These are phyloP conservation scores for Paramormyrops hopkinsi DNA, from an alignment of 2,797 vertebrate species.

Conservation along the genomic window DNA sequence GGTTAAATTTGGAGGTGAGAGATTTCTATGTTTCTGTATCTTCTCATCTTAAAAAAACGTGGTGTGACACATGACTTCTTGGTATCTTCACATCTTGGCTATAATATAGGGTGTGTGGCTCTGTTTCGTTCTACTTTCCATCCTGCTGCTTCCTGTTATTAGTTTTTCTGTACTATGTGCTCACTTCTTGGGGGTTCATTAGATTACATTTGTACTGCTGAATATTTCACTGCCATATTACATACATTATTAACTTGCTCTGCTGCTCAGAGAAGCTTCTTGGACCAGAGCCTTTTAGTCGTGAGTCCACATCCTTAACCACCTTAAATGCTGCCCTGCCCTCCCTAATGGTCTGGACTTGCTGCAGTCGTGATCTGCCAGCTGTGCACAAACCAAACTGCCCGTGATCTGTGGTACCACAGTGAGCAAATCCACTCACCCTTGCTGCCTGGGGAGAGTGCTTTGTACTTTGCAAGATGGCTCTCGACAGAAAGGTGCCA, in stretches of 20 bases:
- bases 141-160: neutral
- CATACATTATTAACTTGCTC: neutral
- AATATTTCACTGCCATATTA: neutral
- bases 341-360: neutral
- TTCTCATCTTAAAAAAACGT: neutral
- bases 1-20: neutral
- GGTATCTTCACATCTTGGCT: neutral
- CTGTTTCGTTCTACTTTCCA: neutral
- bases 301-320: neutral
- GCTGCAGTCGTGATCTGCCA: neutral
- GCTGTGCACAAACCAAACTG: neutral
- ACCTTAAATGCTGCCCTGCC: neutral
- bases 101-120: neutral
- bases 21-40: constrained; percentile 1
- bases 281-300: neutral
- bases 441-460: neutral
- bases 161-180: neutral
- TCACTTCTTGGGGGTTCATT: neutral
- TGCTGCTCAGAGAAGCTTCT: neutral
- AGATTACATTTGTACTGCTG: neutral
- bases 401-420: neutral
- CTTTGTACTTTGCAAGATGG: neutral
- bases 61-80: neutral
- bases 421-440: neutral
- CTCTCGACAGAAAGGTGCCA: neutral